Percentiles rank a stretch among this genome's conserved stretches.
phyloP scores from a whole-genome alignment of 2,113 vertebrate species.

The Oncorhynchus mykiss region DNA sequence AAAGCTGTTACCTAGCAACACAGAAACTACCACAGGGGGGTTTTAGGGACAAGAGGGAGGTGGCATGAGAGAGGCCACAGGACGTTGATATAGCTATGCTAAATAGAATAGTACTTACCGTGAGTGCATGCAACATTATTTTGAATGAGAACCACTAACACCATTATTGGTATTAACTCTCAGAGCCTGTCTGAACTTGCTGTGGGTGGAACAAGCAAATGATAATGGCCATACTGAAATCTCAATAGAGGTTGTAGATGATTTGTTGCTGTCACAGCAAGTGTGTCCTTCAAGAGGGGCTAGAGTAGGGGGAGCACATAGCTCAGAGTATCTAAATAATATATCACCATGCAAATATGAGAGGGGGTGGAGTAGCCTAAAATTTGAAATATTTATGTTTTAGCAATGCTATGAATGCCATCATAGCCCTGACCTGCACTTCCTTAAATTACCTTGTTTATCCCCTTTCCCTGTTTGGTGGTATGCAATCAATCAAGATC shows the following conservation, averaged over 20 bases:
- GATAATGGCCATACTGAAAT: background rate
- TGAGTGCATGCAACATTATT: background rate
- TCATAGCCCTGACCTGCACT: background rate
- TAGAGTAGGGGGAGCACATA: background rate
- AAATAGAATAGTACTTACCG: background rate
- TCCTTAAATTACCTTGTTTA: conserved; percentile 69
- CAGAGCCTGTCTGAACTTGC: background rate
- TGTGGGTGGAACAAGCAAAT: background rate
- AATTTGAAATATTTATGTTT: background rate
- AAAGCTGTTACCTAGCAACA: conserved; percentile 6
- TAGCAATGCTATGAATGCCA: background rate
- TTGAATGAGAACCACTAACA: background rate
- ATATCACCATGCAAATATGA: background rate
- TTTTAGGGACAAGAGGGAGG: conserved; percentile 4
- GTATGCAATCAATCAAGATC: conserved; percentile 89
- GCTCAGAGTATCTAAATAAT: background rate
- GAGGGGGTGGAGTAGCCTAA: background rate
- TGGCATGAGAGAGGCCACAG: background rate
- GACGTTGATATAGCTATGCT: background rate
- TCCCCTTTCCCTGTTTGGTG: conserved; percentile 82
- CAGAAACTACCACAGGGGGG: background rate
- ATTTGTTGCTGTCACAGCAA: conserved; percentile 43
- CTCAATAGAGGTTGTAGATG: background rate
- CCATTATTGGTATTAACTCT: background rate
- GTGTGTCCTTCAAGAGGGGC: background rate